These are phyloP conservation scores for Heterohyrax brucei DNA, from an alignment of 2,797 vertebrate genomes.

Conservation along the genomic window DNA sequence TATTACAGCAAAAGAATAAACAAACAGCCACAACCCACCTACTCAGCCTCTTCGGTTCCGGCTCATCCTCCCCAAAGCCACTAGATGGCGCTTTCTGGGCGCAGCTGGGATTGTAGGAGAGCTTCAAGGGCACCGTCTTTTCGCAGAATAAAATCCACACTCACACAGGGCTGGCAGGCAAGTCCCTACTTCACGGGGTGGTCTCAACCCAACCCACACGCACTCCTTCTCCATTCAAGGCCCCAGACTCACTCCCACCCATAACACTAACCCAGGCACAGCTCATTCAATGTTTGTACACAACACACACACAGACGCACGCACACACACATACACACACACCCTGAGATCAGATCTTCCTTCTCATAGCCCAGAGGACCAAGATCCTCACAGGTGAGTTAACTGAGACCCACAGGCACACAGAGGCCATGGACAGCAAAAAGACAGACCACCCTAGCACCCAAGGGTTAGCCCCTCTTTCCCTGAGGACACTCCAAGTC, in stretches of 20 bases:
- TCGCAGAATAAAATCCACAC: neutral
- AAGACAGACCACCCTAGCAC: neutral
- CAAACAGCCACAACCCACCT: neutral
- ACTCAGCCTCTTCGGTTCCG: too few species aligned
- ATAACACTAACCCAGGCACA: fast-evolving
- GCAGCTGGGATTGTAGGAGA: fast-evolving
- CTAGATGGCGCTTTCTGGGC: conserved; percentile 55
- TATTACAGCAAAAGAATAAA: neutral
- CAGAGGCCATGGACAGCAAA: neutral
- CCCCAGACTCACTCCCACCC: neutral
- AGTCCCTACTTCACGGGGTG: fast-evolving
- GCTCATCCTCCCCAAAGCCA: neutral
- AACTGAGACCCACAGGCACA: neutral
- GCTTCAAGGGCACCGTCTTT: neutral
- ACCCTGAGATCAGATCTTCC: fast-evolving
- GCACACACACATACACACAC: neutral
- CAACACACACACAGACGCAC: neutral
- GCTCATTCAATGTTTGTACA: neutral
- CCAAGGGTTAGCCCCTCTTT: neutral
- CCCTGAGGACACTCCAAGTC: neutral
- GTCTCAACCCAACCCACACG: neutral
- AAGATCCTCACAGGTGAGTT: neutral
- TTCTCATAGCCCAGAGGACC: neutral
- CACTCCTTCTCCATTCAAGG: fast-evolving
- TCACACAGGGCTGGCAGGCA: neutral